Base-by-base conservation (phyloP, 2,113 vertebrate species). In the Mesocricetus auratus region DNA sequence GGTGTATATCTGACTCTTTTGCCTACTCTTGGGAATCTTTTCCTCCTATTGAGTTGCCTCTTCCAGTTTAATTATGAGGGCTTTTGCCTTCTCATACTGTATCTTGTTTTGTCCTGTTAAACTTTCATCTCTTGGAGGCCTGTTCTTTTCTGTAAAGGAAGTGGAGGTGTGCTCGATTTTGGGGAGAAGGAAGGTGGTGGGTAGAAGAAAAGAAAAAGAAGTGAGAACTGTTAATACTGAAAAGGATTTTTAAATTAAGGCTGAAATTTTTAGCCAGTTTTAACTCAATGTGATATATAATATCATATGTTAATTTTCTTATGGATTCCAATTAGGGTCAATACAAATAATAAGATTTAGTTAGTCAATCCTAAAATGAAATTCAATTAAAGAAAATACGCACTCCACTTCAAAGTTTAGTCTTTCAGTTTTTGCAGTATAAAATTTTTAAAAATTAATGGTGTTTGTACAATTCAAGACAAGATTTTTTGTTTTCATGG, bases 341-440 rank as follows among this genome's bases (percentile, higher is more conserved):
- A 85, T 66, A 74, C 11, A 94, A 86, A 86, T 88, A 39, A 94
- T 91, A 36, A 69, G 33, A 94, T 64, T 95, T 33, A 56, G 81
- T 95, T 62, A 69, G 94, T 96, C 91, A 96, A 69, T 92, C 8
- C 31, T 85, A 78, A 53, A 94, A 75, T 97, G 66, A 96, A 97
- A 95, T 89, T 91, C 29, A 75, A 24, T 75, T 97, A 95, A 82
- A 95, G 2, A 89, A 81, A 31, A 60, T 10, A 96, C 45, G 50
- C n/a, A 81, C 39, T 86, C 33, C 60, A 2, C 26, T 56, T 79
- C 50, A 78, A 50, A 83, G 29, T 75, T 94, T 31, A 86, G 3
- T 92, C 7, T 96, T 96, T 62, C 12, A 94, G n/a, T 95, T 96
- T 96, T 86, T 53, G 11, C 97, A 92, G 7, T 53, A 8, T 8